Evolutionary conservation across 2,113 vertebrate genomes (phyloP), one percentile per base, ranked within the genome.

Genomic region (Rhea pennata): DNA sequence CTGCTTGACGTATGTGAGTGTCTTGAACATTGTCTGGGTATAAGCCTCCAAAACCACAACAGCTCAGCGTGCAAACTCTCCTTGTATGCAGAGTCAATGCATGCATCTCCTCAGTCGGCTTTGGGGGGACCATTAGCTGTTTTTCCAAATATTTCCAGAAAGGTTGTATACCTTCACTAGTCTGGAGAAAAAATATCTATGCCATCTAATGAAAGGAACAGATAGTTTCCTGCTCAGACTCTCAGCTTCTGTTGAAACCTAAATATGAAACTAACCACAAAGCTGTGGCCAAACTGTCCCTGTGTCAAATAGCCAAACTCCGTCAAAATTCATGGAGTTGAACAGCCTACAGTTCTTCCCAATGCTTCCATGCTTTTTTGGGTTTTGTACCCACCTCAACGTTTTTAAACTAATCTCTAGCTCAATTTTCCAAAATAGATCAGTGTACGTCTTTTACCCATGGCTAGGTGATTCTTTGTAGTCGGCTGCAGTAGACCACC

Each of bases 21-120:
- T 77, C 66, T 80, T 65, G 71, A 94, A 58, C 22, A 48, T 24
- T 0, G 0, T 53, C 82, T 91, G 29, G 67, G 46, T 58, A 66
- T 33, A 89, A 87, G 36, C 59, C 58, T 92, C 76, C 87, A 90
- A 88, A 96, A 85, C 92, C 90, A 64, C 93, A 88, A 71, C 39
- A 39, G 44, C 87, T 40, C 66, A 91, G 54, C 8, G 46, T 7
- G 17, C 62, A 84, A n/a, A 26, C 48, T 51, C 14, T 61, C 54
- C 84, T 84, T 46, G 27, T 14, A 13, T 76, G 59, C 29, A 74
- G 44, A 77, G 90, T 33, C 24, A 75, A 44, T 1, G 0, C 5
- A 54, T 21, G 12, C 10, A 40, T 33, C 67, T 70, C 71, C 73
- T 59, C 62, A 50, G 17, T 36, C 73, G 23, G 33, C 54, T 75